Evolutionary conservation across 1,140 invertebrate species (phyloP).

Genomic region (Pseudoatta argentina): DNA sequence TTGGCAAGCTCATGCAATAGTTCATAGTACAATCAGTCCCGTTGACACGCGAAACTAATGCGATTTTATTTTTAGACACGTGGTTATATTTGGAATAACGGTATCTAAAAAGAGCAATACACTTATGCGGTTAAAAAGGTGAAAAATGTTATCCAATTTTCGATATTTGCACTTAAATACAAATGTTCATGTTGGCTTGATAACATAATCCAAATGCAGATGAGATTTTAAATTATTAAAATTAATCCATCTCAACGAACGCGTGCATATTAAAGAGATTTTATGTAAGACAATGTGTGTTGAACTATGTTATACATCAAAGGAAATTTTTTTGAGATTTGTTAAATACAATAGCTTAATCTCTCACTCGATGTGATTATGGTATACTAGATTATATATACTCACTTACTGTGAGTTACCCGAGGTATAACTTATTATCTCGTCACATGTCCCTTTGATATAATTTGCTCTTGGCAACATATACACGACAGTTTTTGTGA

Average conservation of each 20-base stretch:
- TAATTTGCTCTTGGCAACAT: slow-evolving; percentile 23
- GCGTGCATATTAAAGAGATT: slow-evolving; percentile 5
- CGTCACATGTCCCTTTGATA: slow-evolving; percentile 45
- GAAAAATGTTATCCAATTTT: slow-evolving; percentile 13
- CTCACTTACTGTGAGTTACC: too few species aligned
- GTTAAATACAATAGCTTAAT: neutral
- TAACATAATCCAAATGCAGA: neutral
- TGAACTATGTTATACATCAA: neutral
- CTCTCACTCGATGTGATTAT: slow-evolving; percentile 5
- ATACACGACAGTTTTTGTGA: slow-evolving; percentile 1
- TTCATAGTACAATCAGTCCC: neutral
- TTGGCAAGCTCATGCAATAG: neutral
- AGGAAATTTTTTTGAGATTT: neutral
- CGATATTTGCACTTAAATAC: neutral
- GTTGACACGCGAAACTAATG: slow-evolving; percentile 42
- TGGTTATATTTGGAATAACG: neutral
- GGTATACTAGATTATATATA: neutral
- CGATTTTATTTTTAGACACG: slow-evolving; percentile 49
- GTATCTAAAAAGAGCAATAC: neutral
- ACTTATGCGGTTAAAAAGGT: neutral
- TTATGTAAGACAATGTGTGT: neutral
- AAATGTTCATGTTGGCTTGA: slow-evolving; percentile 17
- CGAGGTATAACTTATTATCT: slow-evolving; percentile 42
- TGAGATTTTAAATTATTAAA: slow-evolving; percentile 18
- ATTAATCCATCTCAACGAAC: neutral